These are phyloP conservation scores for Macrobrachium rosenbergii DNA, from an alignment of 1,140 invertebrate genomes.

Conservation along the genomic window DNA sequence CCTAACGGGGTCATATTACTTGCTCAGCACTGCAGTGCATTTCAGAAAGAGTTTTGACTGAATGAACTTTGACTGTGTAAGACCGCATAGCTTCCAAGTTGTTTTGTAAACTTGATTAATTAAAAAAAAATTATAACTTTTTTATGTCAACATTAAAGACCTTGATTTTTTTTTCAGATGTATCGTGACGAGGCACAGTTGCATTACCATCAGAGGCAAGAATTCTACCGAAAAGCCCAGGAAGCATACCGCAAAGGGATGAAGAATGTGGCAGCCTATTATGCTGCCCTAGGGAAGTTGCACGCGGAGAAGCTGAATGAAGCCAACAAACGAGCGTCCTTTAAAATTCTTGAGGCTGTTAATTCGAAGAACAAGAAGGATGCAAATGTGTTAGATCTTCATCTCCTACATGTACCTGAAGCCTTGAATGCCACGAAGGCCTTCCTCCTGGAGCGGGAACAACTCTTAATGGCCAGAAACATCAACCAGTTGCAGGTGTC, in stretches of 20 bases:
- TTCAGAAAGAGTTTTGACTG: no score
- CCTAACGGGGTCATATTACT: no score
- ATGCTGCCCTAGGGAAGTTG: constrained; percentile 47
- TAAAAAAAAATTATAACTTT: no score
- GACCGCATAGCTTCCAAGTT: no score
- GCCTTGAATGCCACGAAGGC: constrained; percentile 48
- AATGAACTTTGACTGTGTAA: no score
- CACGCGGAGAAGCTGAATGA: constrained; percentile 40
- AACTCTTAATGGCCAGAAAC: constrained; percentile 27
- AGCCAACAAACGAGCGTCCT: constrained; percentile 55
- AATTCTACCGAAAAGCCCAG: constrained; percentile 49
- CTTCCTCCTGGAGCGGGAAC: constrained; percentile 39
- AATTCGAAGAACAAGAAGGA: constrained; percentile 42
- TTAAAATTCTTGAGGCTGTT: constrained; percentile 49
- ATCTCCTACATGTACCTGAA: constrained; percentile 54
- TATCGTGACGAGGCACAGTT: constrained; percentile 50
- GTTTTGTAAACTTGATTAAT: no score
- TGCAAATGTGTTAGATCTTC: constrained; percentile 50
- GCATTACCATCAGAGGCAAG: constrained; percentile 53
- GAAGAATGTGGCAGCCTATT: constrained; percentile 52
- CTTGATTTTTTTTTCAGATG: constrained; percentile 1
- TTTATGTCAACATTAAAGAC: no score
- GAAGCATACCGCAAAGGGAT: constrained; percentile 49
- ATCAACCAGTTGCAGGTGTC: constrained; percentile 43
- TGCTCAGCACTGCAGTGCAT: no score